phyloP scores from a whole-genome alignment of 2,113 vertebrate genomes.

The Polypterus senegalus region DNA sequence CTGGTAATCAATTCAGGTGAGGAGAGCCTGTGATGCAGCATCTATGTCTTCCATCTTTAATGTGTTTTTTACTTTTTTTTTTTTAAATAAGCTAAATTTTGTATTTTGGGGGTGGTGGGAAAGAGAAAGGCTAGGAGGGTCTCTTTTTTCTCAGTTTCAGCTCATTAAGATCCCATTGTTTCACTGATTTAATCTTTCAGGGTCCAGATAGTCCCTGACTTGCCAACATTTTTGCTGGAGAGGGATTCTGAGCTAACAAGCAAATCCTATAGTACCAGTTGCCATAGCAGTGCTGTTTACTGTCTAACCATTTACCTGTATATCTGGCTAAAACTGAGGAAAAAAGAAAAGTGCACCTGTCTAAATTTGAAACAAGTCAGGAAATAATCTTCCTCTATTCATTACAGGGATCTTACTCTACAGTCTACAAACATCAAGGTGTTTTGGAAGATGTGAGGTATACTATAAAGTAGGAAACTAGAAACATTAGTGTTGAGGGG shows the following conservation, averaged over 20 bases:
- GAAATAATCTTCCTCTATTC: no score
- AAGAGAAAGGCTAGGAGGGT: neutral
- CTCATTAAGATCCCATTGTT: no score
- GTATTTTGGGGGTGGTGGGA: neutral
- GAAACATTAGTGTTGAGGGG: no score
- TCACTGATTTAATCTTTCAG: no score
- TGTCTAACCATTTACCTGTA: neutral
- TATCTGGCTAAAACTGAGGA: no score
- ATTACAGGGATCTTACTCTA: no score
- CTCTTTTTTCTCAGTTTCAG: neutral
- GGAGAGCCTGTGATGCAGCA: neutral
- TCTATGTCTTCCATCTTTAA: neutral
- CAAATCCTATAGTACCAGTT: neutral
- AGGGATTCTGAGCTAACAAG: neutral
- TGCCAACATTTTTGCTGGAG: neutral
- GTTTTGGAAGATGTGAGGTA: no score
- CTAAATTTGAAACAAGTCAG: no score
- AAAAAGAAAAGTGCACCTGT: no score
- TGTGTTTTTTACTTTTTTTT: conserved; percentile 2
- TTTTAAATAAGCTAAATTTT: no score
- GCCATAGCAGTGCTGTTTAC: neutral
- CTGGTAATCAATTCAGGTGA: conserved; percentile 6
- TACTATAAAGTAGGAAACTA: no score
- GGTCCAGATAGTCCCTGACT: neutral
- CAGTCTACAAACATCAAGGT: no score